Conservation (phyloP, 2,888 invertebrate species). For the Mythimna pallens region DNA sequence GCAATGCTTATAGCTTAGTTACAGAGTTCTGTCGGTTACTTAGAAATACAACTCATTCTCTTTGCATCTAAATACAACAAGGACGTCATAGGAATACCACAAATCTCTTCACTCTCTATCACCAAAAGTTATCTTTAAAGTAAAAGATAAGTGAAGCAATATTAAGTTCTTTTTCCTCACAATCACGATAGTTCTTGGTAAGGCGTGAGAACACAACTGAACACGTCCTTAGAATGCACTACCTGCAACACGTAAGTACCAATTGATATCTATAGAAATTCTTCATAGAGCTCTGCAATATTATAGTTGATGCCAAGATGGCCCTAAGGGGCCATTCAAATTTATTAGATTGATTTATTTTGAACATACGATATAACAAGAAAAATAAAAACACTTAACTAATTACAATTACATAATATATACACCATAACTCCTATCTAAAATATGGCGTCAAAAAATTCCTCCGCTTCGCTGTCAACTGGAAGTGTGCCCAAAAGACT, state of each 20-base stretch:
- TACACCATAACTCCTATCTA: too few relatives aligned
- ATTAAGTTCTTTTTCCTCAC: constrained; percentile 39
- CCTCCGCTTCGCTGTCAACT: too few relatives aligned
- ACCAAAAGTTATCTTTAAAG: constrained; percentile 1
- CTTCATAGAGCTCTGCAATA: not conserved
- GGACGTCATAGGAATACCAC: constrained; percentile 11
- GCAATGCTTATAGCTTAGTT: too few relatives aligned
- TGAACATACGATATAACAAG: too few relatives aligned
- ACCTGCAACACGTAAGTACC: not conserved
- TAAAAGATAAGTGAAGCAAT: constrained; percentile 14
- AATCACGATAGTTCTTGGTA: constrained; percentile 50
- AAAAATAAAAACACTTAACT: too few relatives aligned
- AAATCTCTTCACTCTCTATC: constrained; percentile 3
- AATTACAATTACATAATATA: too few relatives aligned
- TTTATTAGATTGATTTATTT: too few relatives aligned
- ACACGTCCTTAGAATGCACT: constrained; percentile 40
- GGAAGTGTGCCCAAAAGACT: too few relatives aligned
- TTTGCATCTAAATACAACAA: not conserved
- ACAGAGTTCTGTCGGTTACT: too few relatives aligned
- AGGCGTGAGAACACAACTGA: constrained; percentile 45
- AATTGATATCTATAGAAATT: constrained; percentile 46
- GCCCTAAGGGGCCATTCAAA: too few relatives aligned
- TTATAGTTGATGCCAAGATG: too few relatives aligned
- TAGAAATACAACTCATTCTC: not conserved
- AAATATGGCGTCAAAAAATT: too few relatives aligned